Base-by-base conservation (phyloP, 2,797 vertebrate genomes). In the Cephalopachus bancanus region DNA sequence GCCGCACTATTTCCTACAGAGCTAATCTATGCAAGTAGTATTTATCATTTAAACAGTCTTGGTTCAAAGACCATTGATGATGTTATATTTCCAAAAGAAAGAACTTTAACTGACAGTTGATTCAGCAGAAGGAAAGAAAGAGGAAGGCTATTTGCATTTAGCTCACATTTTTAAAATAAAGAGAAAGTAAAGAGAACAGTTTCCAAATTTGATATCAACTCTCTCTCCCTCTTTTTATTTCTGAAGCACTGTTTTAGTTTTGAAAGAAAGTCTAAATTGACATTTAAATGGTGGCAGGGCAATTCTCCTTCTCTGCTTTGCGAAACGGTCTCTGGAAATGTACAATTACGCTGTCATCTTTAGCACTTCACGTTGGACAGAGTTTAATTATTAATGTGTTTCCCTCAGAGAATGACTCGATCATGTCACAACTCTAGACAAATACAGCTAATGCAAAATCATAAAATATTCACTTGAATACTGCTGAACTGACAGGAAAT, bases 381-480 rank as follows among this genome's bases (percentile, higher is more conserved):
- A 99, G 98, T 98, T 99, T 99, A 99, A 99, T 99, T 99, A 99
- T 99, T 99, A 99, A 99, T 99, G 98, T 99, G 99, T 99, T 99
- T 99, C 99, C 98, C 98, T 99, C 98, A 96, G 99, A 99, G 99
- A 98, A 99, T 99, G 99, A 98, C 99, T 99, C 98, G 99, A 99
- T 99, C 99, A 98, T 99, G 99, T 99, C 99, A 99, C 99, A 99
- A 99, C 99, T 98, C 99, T 99, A 99, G 99, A 99, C 99, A 99
- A 99, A 99, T 99, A 99, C 98, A 99, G 99, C 98, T 99, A 99
- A 99, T 99, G 99, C 98, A 99, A 99, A 98, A 99, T 99, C 99
- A 99, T 99, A 98, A 99, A 99, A 99, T 99, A 99, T 99, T 99
- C 99, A 99, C 99, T 98, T 98, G 97, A 98, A 99, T 98, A 99